Evolutionary conservation across 2,797 vertebrate species (phyloP), one percentile per base, ranked within the genome.

Genomic region (Rhyacichthys aspro): DNA sequence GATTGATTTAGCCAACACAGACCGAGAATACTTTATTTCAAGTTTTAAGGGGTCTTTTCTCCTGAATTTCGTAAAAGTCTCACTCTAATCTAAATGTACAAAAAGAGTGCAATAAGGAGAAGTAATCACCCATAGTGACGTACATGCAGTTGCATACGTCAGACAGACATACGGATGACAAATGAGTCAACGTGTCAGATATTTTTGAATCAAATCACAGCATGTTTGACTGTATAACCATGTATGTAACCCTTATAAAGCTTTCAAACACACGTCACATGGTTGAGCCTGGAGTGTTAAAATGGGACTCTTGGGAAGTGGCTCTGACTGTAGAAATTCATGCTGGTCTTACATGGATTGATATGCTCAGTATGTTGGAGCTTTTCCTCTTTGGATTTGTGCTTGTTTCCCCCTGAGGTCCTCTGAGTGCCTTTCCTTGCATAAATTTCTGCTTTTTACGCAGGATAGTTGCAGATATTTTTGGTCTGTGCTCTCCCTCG

Each of bases 21-120:
- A 62, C 59, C 32, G 44, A 63, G 71, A 78, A 78, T 63, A 77
- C 23, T 49, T 32, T 65, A 44, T 79, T 76, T 54, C 43, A 28
- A 28, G 23, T 28, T 28, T 28, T 4, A 28, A 2, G 23, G 23
- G 23, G 3, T 28, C 23, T 28, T 2, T 28, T 28, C 3, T 6
- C 7, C 23, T 28, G 23, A 28, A 4, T 3, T 28, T 28, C 23
- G 4, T 28, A 28, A 28, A 28, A 28, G 4, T 2, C 23, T 28
- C 7, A 28, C 4, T 28, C 3, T 2, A 28, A 28, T 28, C 4
- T 28, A 28, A 28, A 28, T 4, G 3, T 3, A 4, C 4, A 28
- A 28, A 28, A 2, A 28, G 4, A 28, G 7, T 5, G 7, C 23
- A 28, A 28, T 28, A n/a, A n/a, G n/a, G 23, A 28, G 23, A 2